Conservation (phyloP, 1,140 invertebrate species). For the Scaptomyza graminum region DNA sequence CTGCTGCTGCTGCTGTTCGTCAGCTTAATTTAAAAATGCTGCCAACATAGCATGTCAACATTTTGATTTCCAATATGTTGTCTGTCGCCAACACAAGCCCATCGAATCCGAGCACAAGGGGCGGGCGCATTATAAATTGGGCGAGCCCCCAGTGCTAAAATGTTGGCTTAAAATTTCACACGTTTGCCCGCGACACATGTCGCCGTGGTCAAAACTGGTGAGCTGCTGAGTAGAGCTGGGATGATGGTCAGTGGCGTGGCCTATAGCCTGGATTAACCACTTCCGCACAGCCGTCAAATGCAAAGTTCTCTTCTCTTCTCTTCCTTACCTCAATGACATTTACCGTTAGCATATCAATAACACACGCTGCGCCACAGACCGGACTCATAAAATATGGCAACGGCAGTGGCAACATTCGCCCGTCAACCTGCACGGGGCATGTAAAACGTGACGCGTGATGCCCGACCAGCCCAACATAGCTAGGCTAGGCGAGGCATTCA, state of each 20-base stretch:
- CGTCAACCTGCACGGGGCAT: conserved; percentile 63
- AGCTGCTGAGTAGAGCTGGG: not conserved
- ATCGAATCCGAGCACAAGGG: conserved; percentile 10
- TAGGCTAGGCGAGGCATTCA: too few relatives aligned
- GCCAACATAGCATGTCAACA: conserved; percentile 67
- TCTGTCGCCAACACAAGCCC: conserved; percentile 18
- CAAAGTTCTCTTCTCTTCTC: conserved; percentile 31
- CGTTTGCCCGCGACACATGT: conserved; percentile 72
- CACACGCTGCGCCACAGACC: conserved; percentile 58
- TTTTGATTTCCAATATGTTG: conserved; percentile 81
- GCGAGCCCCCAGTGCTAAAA: conserved; percentile 30
- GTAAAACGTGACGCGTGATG: conserved; percentile 65
- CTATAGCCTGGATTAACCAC: conserved; percentile 58
- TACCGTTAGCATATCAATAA: conserved; percentile 82
- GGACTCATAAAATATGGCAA: conserved; percentile 78
- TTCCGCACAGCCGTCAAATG: conserved; percentile 71
- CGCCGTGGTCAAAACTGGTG: conserved; percentile 16
- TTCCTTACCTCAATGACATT: conserved; percentile 49
- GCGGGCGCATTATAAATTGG: conserved; percentile 57
- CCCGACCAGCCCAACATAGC: not conserved
- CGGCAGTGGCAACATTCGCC: conserved; percentile 55
- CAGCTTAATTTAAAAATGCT: conserved; percentile 76
- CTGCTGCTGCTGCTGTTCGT: conserved; percentile 24
- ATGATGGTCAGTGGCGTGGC: conserved; percentile 1
- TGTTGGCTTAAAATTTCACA: conserved; percentile 74